Conservation (phyloP, 2,888 invertebrate genomes). For the Elysia crispata region DNA sequence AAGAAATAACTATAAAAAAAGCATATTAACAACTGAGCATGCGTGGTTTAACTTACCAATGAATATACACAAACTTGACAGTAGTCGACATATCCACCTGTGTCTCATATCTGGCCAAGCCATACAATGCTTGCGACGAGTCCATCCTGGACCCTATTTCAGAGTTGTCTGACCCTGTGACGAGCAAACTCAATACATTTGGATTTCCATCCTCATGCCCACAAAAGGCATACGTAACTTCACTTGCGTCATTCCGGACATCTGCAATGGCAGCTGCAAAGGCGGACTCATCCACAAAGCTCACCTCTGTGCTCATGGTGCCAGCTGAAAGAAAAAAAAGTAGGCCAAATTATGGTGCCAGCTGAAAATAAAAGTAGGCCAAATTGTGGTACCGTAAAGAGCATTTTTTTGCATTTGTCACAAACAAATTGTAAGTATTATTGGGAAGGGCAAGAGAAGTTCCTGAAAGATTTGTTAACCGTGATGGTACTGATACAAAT, state of each 20-base stretch:
- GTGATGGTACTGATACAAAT: no score
- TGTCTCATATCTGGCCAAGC: conserved; percentile 70
- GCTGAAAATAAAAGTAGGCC: neutral
- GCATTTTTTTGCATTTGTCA: no score
- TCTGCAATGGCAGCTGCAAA: conserved; percentile 65
- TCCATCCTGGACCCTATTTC: conserved; percentile 61
- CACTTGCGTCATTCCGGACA: conserved; percentile 64
- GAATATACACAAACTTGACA: conserved; percentile 75
- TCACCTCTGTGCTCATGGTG: conserved; percentile 69
- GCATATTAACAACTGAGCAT: no score
- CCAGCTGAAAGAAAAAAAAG: neutral
- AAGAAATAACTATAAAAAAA: no score
- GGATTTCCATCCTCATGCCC: conserved; percentile 73
- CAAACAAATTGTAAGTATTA: no score
- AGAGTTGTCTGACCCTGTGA: conserved; percentile 48
- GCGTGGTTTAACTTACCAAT: conserved; percentile 66
- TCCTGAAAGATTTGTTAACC: no score
- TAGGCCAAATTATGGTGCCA: no score
- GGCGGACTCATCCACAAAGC: conserved; percentile 60
- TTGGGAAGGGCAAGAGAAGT: no score
- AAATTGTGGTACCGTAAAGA: no score
- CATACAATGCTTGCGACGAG: conserved; percentile 69
- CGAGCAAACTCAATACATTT: conserved; percentile 50
- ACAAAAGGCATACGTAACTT: conserved; percentile 63
- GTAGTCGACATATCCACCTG: conserved; percentile 75